Conservation (phyloP, 37 sponge, comb jelly and placozoan species). For the Bolinopsis microptera region DNA sequence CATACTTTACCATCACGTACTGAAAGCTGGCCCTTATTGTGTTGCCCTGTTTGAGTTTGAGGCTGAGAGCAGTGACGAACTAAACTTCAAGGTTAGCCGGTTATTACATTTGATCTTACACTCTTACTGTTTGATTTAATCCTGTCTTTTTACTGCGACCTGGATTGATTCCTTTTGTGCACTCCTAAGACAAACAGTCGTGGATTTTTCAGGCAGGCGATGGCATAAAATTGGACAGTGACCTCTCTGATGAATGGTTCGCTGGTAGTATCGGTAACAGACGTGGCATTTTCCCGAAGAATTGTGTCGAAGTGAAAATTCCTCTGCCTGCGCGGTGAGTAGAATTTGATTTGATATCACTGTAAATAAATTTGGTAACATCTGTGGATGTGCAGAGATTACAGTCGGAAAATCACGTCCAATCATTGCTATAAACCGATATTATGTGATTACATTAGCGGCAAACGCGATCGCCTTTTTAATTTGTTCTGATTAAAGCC, state of each 20-base stretch:
- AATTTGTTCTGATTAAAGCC: neutral
- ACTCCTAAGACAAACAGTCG: too few relatives aligned
- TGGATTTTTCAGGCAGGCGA: slow-evolving; percentile 33
- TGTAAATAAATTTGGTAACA: too few relatives aligned
- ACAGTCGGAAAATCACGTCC: neutral
- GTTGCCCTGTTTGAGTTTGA: slow-evolving; percentile 45
- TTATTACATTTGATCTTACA: too few relatives aligned
- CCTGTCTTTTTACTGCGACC: too few relatives aligned
- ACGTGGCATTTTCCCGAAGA: slow-evolving; percentile 58
- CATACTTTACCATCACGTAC: neutral
- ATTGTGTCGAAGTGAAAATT: slow-evolving; percentile 52
- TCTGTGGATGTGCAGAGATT: too few relatives aligned
- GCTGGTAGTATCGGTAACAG: neutral
- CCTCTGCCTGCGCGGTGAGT: neutral
- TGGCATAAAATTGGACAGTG: neutral
- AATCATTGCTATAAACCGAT: neutral
- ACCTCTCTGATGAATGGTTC: slow-evolving; percentile 38
- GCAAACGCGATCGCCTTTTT: neutral
- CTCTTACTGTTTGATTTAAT: too few relatives aligned
- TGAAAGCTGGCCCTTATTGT: slow-evolving; percentile 16
- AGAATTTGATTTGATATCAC: neutral
- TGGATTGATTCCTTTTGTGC: too few relatives aligned
- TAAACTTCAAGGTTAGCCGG: slow-evolving; percentile 31
- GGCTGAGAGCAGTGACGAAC: slow-evolving; percentile 31
- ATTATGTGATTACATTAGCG: neutral